Base-by-base conservation (phyloP, 92 coral and sea anemone genomes). In the Porites lobata region DNA sequence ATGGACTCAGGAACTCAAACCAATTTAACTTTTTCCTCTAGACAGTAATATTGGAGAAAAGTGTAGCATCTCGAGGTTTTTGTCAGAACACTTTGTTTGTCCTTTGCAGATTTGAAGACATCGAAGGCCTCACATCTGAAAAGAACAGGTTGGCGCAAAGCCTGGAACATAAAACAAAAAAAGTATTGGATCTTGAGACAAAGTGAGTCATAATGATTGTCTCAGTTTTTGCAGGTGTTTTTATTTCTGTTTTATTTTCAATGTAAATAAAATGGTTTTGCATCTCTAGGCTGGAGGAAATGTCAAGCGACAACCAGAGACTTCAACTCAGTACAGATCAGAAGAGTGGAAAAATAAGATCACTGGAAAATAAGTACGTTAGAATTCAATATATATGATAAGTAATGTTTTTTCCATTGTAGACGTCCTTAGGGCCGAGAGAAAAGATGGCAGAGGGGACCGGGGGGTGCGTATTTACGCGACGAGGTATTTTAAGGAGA, bases 161-260 rank as follows among this genome's bases (percentile, higher is more conserved):
- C 56, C 75, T 96, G 73, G 99, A 96, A n/a, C 92, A 91, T 54
- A 95, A 95, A 88, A 94, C 89, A 80, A 91, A 90, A 73, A 92
- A 91, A 80, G 94, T 95, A 18, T 79, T 92, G 22, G 94, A 88
- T 66, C 76, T 95, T 53, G 99, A 96, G 75, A 93, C 90, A 75
- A 95, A 98, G 99, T 96, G 87, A 20, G 78, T 56, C 56, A 57
- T 17, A 8, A 8, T 43, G 38, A 1, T 53, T 19, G 22, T 0
- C 8, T 52, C 8, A 26, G 7, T 8, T 14, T 29, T 57, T 0
- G 14, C 6, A 58, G 62, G 4, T 22, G 4, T 1, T 77, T 9
- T 17, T 29, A 7, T 15, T 78, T 59, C 9, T 3, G 19, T 4
- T 18, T 24, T 29, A 3, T 14, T 61, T 7, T n/a, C 1, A 12